Base-by-base conservation (phyloP, 2,797 vertebrate species). In the Lacerta agilis region DNA sequence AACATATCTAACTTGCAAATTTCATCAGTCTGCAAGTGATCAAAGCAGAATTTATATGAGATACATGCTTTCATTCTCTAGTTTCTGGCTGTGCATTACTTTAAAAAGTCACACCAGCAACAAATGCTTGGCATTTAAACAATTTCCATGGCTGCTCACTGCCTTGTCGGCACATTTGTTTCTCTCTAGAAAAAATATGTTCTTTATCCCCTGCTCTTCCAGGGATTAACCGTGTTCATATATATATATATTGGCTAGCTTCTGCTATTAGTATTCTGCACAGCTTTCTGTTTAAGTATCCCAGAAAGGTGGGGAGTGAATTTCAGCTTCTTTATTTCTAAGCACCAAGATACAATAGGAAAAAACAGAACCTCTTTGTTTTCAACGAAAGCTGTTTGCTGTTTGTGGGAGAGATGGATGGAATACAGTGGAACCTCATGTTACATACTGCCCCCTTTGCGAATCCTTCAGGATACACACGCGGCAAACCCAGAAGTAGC, bases 1-100 rank as follows among this genome's bases (percentile, higher is more conserved):
- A 25, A 90, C 85, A 77, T 79, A 91, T 88, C 85, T 89, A 93
- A 92, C 38, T 87, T 88, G 78, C 49, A 93, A 92, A 93, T 93
- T 91, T 91, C 58, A 72, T 38, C 18, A 75, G 49, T 85, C 80
- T 15, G 23, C 43, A 55, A 77, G 38, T 82, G 82, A 91, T 83
- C 69, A 83, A 90, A 79, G 76, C 86, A 77, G 78, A 94, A 91
- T 90, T 90, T 92, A 87, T 13, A 25, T 10, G 71, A 80, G 61
- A 55, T 61, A 67, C 67, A 76, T 88, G 81, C 20, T 81, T 88
- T 75, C 67, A 77, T 89, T 92, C 92, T 89, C 61, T 89, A 89
- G 5, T 45, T 91, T 43, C 43, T 78, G 64, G 29, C 36, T 2
- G 69, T 83, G 55, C 15, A 89, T 90, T 85, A 84, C 82, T 91